Conservation (phyloP, 1,140 invertebrate genomes). For the Drosophila fuyamai region DNA sequence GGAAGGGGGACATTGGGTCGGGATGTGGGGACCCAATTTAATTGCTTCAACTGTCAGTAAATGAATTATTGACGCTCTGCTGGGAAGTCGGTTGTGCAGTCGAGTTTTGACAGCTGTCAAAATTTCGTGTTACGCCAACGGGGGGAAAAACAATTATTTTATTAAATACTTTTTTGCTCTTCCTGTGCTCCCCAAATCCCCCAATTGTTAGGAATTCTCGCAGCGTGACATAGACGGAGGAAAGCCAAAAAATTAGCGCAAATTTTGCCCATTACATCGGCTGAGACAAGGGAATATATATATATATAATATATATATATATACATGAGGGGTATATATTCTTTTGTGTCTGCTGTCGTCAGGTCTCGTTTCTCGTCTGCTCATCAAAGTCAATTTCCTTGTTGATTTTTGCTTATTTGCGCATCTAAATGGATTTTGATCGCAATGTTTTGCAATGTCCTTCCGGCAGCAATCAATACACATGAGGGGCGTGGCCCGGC, state of each 20-base stretch:
- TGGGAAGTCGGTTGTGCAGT: constrained; percentile 29
- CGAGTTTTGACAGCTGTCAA: constrained; percentile 78
- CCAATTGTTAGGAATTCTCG: constrained; percentile 9
- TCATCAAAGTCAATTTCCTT: constrained; percentile 80
- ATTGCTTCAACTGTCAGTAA: constrained; percentile 77
- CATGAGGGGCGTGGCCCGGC: constrained; percentile 16
- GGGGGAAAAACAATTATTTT: constrained; percentile 32
- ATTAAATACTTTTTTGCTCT: constrained; percentile 29
- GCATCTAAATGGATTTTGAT: constrained; percentile 82
- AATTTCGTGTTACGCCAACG: constrained; percentile 32
- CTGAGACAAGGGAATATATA: constrained; percentile 16
- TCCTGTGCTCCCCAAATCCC: background rate
- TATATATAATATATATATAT: background rate
- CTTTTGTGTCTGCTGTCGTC: constrained; percentile 19
- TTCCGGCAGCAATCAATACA: constrained; percentile 70
- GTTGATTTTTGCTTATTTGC: constrained; percentile 82
- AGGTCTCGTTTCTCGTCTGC: constrained; percentile 6
- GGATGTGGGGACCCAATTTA: constrained; percentile 45
- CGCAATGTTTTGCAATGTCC: constrained; percentile 79
- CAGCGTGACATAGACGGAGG: constrained; percentile 14
- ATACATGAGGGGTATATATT: constrained; percentile 7
- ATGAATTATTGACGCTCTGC: constrained; percentile 57
- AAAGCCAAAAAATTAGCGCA: constrained; percentile 19
- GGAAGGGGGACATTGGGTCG: background rate
- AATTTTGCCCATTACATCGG: constrained; percentile 14